Evolutionary conservation across 2,888 invertebrate species (phyloP), one percentile per base, ranked within the genome.

Genomic region (Aethes cnicana): DNA sequence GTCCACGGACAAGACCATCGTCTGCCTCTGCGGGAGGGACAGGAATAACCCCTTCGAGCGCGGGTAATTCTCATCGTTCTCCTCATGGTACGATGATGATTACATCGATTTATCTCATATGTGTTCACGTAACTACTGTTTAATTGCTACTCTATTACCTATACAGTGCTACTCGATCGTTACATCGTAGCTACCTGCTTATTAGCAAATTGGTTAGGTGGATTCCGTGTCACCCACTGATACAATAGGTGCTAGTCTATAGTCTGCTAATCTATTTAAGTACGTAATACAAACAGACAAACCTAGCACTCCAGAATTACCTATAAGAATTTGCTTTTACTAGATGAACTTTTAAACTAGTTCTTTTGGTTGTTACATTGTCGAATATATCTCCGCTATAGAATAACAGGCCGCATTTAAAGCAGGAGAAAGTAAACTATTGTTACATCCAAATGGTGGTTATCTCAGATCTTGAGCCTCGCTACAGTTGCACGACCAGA

Each of bases 1-100:
- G 57, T 84, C 90, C 17, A 80, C 87, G 63, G 81, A 90, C 79
- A 90, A 90, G 78, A 88, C 90, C 65, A 90, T 90, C 72, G 81
- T 90, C 75, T 90, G 90, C 79, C 84, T 86, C 57, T 90, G 90
- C 77, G 90, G 90, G 58, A 83, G 81, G 71, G 83, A 84, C 68
- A 75, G 74, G 70, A 75, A 84, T 72, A 84, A 82, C 68, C 86
- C 85, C 68, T 86, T 85, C 77, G 89, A 90, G 73, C 87, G 85
- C 86, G 88, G 90, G 90, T 90, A 90, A 88, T 71, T 74, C 69
- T 64, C 72, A 71, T 67, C 64, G 64, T 74, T 72, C 66, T 58
- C 62, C 64, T 69, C 71, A 61, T 76, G 69, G 67, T 70, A 72
- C 69, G 68, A 72, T 54, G 68, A 65, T 67, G 58, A 64, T 66